Evolutionary conservation across 2,888 invertebrate species (phyloP), one percentile per base, ranked within the genome.

Genomic region (Drosophila glabriapex): DNA sequence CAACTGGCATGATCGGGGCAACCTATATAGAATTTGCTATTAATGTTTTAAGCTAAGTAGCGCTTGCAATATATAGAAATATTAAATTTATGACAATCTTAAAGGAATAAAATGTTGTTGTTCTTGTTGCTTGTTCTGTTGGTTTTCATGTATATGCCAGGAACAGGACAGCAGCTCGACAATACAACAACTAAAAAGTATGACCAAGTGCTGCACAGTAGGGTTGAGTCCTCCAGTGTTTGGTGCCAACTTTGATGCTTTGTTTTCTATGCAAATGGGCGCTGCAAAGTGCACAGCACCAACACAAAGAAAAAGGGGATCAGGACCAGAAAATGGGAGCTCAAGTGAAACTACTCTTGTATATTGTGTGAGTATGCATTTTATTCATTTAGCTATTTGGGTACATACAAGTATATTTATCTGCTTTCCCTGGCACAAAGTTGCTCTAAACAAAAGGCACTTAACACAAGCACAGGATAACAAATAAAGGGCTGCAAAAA

Each of bases 321-420:
- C 54, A 49, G 29, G 53, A 16, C n/a, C 41, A 46, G 56, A 39
- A 54, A 71, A 76, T 31, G 46, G 72, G 73, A 39, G 70, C 58
- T 82, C 85, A 82, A 85, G 85, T 73, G 33, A 37, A 71, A 58
- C 73, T 56, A 60, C 54, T 67, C 37, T 39, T 37, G 19, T 28
- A 29, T n/a, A 29, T 29, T 58, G 22, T 41, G 41, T 22, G 29
- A 31, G 31, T 58, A 80, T 84, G 78, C 78, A 81, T 75, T 83
- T 76, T 74, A 85, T 80, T 83, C 77, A 83, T 76, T 83, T 83
- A 77, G 62, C 72, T 80, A 70, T 77, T 73, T 62, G 52, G 33
- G 33, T 58, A 54, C 43, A 49, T 55, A n/a, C 39, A 39, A 56
- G 39, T 55, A 56, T 74, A 76, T 77, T 78, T 76, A 76, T 82